phyloP scores from a whole-genome alignment of 2,113 vertebrate species.

The Notarius quadriscutis region DNA sequence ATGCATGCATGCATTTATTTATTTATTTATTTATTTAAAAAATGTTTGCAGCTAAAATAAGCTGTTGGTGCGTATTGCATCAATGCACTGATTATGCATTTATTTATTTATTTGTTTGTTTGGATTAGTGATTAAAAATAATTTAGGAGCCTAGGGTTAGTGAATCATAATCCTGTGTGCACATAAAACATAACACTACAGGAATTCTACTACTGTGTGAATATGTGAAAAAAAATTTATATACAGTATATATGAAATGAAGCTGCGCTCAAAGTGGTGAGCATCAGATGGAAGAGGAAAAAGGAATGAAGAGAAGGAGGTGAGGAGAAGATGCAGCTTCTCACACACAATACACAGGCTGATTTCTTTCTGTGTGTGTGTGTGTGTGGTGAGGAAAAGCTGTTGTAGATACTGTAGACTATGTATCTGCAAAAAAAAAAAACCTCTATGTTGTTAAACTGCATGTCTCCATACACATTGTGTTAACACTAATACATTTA shows the following conservation, averaged over 20 bases:
- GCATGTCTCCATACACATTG: not conserved
- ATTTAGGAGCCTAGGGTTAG: not conserved
- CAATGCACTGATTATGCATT: not conserved
- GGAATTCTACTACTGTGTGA: not conserved
- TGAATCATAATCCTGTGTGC: not conserved
- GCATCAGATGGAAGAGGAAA: not conserved
- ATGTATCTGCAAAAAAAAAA: not conserved
- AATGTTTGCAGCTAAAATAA: not conserved
- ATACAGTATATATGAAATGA: not conserved
- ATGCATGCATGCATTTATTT: too few species aligned
- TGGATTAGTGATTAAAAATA: not conserved
- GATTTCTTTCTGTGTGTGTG: slow-evolving; percentile 5
- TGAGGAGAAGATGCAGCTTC: slow-evolving; percentile 9
- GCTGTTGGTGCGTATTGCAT: not conserved
- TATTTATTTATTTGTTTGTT: too few species aligned
- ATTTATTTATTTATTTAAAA: too few species aligned
- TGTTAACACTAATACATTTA: not conserved
- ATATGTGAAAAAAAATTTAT: not conserved
- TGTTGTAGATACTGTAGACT: not conserved
- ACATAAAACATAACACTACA: not conserved
- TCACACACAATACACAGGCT: not conserved
- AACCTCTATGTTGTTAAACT: not conserved
- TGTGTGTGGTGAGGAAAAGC: not conserved
- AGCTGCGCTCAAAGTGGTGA: not conserved
- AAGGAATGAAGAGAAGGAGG: not conserved